A percentile compares a stretch with the other conserved stretches of the same genome.
phyloP scores from a whole-genome alignment of 2,113 vertebrate genomes.

The Hucho hucho region DNA sequence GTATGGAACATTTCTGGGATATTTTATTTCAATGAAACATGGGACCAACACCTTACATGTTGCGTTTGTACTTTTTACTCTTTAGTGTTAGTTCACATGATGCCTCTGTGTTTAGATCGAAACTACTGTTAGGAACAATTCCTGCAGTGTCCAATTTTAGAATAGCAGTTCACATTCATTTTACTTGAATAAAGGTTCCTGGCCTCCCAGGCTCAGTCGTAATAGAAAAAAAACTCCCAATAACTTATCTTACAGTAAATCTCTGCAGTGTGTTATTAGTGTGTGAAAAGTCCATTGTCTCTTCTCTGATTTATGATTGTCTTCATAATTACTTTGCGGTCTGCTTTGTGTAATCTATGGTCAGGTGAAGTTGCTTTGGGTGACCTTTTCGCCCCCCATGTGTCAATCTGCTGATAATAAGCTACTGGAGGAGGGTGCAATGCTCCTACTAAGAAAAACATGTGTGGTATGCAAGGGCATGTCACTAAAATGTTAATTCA shows the following conservation, averaged over 20 bases:
- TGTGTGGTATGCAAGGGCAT: constrained; percentile 29
- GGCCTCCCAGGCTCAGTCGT: constrained; percentile 27
- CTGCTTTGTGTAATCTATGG: constrained; percentile 66
- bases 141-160: constrained; percentile 11
- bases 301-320: constrained; percentile 66
- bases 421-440: no score
- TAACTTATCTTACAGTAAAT: constrained; percentile 50
- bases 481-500: constrained; percentile 38
- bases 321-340: constrained; percentile 65
- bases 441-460: constrained; percentile 22
- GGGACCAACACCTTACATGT: no score
- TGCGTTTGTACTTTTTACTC: background rate
- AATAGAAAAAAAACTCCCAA: constrained; percentile 40
- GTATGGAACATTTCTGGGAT: no score
- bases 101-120: background rate
- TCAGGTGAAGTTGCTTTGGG: constrained; percentile 58
- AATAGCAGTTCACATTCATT: constrained; percentile 18
- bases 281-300: constrained; percentile 50
- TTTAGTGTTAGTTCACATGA: background rate
- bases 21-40: no score
- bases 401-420: constrained; percentile 57
- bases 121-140: background rate
- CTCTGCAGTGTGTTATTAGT: constrained; percentile 33
- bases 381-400: constrained; percentile 60
- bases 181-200: constrained; percentile 35